These are phyloP conservation scores for Aspidoscelis tigris DNA, from an alignment of 2,113 vertebrate species.

Conservation along the genomic window DNA sequence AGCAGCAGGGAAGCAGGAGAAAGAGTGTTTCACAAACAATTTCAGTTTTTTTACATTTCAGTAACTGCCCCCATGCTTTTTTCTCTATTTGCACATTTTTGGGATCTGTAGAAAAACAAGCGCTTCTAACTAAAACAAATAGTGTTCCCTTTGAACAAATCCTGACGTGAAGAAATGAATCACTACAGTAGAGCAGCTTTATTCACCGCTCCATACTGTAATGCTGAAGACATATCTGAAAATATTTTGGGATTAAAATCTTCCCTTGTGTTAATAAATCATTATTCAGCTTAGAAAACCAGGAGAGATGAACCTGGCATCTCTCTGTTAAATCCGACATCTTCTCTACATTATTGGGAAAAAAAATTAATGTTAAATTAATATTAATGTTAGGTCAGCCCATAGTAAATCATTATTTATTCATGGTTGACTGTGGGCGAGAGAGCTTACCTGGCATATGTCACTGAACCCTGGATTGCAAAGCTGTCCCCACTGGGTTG, in stretches of 20 bases:
- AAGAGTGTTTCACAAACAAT: slow-evolving; percentile 48
- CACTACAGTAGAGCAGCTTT: not conserved
- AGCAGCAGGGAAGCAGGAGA: slow-evolving; percentile 38
- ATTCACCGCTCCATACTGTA: not conserved
- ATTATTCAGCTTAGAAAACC: not conserved
- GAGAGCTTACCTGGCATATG: too few relatives aligned
- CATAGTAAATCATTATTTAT: too few relatives aligned
- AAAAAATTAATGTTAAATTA: too few relatives aligned
- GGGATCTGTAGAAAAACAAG: slow-evolving; percentile 26
- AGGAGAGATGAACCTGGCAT: not conserved
- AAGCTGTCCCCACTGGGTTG: too few relatives aligned
- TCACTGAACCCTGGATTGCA: too few relatives aligned
- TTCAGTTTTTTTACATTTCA: slow-evolving; percentile 27
- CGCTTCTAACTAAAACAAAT: slow-evolving; percentile 37
- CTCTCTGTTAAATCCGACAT: not conserved
- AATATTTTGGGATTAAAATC: not conserved
- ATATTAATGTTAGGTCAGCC: too few relatives aligned
- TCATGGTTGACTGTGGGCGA: too few relatives aligned
- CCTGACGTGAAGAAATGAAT: slow-evolving; percentile 5
- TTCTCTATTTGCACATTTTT: slow-evolving; percentile 41
- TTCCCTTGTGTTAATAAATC: slow-evolving; percentile 1
- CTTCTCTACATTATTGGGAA: not conserved
- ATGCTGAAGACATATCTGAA: not conserved
- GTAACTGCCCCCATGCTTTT: slow-evolving; percentile 16
- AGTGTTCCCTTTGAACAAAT: slow-evolving; percentile 39